phyloP scores from a whole-genome alignment of 2,113 vertebrate species.

The Numenius arquata region DNA sequence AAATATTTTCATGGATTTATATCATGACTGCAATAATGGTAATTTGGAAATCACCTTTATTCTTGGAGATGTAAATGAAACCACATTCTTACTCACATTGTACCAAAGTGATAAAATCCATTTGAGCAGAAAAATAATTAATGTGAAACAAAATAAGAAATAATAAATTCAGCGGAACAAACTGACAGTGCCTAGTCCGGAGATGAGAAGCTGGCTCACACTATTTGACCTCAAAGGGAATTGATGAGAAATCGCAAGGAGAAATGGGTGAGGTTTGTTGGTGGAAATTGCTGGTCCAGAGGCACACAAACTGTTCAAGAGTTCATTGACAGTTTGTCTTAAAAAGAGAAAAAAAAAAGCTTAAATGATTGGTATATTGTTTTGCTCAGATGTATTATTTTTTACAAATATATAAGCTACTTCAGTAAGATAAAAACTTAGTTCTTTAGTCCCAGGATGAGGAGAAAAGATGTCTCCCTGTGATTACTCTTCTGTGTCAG shows the following conservation, averaged over 20 bases:
- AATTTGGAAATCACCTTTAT: background rate
- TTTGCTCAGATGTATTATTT: background rate
- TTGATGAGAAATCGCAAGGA: background rate
- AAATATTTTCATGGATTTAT: background rate
- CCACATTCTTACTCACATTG: background rate
- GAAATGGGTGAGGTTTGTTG: background rate
- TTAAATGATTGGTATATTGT: background rate
- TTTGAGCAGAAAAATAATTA: background rate
- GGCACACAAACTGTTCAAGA: background rate
- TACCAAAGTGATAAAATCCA: background rate
- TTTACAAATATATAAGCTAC: background rate
- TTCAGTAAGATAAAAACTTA: background rate
- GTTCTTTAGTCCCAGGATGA: background rate
- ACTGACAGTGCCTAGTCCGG: background rate
- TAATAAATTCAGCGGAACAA: background rate
- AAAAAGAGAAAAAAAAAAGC: background rate
- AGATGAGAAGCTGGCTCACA: background rate
- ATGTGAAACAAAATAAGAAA: background rate
- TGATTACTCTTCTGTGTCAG: background rate
- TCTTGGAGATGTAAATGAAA: background rate
- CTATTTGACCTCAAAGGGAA: background rate
- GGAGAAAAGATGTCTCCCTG: background rate
- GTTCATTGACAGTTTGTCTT: background rate
- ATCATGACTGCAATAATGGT: background rate
- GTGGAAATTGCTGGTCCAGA: background rate